Conservation (phyloP, 2,113 vertebrate genomes). For the Xiphophorus maculatus region DNA sequence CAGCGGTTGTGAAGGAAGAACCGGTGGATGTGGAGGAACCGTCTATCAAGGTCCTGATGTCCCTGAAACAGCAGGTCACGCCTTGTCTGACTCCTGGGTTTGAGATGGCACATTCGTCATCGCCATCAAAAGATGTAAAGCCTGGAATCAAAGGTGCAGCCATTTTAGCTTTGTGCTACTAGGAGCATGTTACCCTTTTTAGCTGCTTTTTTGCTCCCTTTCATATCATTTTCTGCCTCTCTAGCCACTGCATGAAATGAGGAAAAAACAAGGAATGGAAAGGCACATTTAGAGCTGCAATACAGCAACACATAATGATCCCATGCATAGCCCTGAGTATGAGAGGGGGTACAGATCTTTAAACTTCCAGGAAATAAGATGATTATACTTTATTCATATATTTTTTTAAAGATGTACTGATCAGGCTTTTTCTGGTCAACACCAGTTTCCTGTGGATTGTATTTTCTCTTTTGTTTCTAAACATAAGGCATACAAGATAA, state of each 20-base stretch:
- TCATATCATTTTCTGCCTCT: background rate
- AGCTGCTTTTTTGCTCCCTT: background rate
- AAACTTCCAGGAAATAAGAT: background rate
- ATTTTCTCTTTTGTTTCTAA: background rate
- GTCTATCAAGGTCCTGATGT: background rate
- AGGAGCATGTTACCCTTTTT: background rate
- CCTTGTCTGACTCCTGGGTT: background rate
- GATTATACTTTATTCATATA: background rate
- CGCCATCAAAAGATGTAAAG: constrained; percentile 78
- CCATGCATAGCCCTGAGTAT: too few relatives aligned
- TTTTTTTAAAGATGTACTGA: background rate
- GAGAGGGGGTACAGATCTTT: background rate
- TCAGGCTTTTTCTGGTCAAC: background rate
- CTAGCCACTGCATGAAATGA: background rate
- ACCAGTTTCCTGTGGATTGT: background rate
- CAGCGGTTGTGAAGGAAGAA: constrained; percentile 41
- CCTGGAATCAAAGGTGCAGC: constrained; percentile 83
- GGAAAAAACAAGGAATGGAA: background rate
- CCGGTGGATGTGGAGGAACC: constrained; percentile 15
- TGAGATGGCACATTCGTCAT: constrained; percentile 70
- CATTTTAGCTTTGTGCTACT: background rate
- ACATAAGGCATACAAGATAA: too few relatives aligned
- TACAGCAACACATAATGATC: background rate
- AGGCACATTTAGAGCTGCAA: background rate
- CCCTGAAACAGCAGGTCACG: constrained; percentile 46